phyloP scores from a whole-genome alignment of 2,888 invertebrate species.

The Chalcis sispes region DNA sequence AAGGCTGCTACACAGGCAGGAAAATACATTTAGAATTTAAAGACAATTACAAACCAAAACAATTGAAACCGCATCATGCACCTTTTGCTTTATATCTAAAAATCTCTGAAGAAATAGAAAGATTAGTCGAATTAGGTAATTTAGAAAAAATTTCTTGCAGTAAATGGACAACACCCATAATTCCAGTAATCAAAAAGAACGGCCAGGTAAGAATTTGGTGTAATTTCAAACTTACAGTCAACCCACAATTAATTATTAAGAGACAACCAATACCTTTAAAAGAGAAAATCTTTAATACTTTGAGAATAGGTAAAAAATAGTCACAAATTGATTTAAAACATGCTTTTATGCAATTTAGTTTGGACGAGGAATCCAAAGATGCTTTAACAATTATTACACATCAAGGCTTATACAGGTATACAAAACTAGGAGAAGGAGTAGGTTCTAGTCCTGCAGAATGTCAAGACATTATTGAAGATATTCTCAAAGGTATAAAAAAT shows the following conservation, averaged over 20 bases:
- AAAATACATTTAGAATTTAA: neutral
- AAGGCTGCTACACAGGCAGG: neutral
- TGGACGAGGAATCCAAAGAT: slow-evolving; percentile 49
- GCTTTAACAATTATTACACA: slow-evolving; percentile 46
- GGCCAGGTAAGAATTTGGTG: slow-evolving; percentile 41
- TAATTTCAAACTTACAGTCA: slow-evolving; percentile 45
- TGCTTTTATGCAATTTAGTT: slow-evolving; percentile 56
- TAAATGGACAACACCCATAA: slow-evolving; percentile 15
- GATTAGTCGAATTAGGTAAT: slow-evolving; percentile 8
- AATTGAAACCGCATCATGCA: neutral
- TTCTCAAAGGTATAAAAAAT: slow-evolving; percentile 58
- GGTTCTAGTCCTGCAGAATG: slow-evolving; percentile 60
- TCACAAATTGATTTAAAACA: slow-evolving; percentile 49
- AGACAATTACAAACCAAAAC: neutral
- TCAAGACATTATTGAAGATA: slow-evolving; percentile 63
- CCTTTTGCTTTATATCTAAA: neutral
- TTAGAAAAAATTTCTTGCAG: neutral
- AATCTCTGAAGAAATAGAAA: neutral
- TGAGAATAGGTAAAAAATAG: slow-evolving; percentile 39
- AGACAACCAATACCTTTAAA: slow-evolving; percentile 20
- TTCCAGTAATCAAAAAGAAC: slow-evolving; percentile 32
- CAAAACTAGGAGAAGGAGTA: slow-evolving; percentile 30
- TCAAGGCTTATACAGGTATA: slow-evolving; percentile 23
- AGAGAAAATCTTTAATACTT: slow-evolving; percentile 7
- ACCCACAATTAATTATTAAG: slow-evolving; percentile 25